These are phyloP conservation scores for Tiliacea aurago DNA, from an alignment of 2,888 invertebrate genomes.

Conservation along the genomic window DNA sequence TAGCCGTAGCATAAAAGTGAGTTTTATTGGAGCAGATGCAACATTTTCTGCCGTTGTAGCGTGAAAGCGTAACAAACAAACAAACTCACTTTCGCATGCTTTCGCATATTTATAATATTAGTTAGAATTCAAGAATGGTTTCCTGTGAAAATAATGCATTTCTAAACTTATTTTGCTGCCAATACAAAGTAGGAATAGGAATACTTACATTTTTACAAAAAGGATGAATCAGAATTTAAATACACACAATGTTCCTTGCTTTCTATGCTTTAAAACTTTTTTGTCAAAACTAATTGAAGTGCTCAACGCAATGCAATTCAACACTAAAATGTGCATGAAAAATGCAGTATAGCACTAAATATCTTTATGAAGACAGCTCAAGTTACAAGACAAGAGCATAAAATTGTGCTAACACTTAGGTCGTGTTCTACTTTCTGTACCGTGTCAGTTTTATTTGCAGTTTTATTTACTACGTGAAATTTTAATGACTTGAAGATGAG, in stretches of 20 bases:
- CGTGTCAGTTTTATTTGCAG: background rate
- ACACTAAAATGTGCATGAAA: constrained; percentile 3
- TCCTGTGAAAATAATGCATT: no score
- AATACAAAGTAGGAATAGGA: no score
- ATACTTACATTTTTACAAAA: no score
- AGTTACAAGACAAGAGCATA: constrained; percentile 9
- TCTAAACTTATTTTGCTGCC: no score
- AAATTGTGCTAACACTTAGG: constrained; percentile 18
- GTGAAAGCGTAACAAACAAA: no score
- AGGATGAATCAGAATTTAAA: no score
- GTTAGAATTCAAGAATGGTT: no score
- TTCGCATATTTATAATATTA: no score
- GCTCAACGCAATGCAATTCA: background rate
- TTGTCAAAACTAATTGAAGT: background rate
- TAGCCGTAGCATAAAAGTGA: no score
- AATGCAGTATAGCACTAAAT: background rate
- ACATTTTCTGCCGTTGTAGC: no score
- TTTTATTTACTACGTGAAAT: constrained; percentile 12
- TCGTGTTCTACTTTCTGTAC: constrained; percentile 12
- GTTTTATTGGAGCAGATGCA: no score
- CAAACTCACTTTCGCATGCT: no score
- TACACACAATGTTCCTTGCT: background rate
- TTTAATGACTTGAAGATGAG: background rate
- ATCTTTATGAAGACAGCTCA: constrained; percentile 10
- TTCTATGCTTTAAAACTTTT: background rate